Evolutionary conservation across 2,797 vertebrate genomes (phyloP), one percentile per base, ranked within the genome.

Genomic region (Anguilla anguilla): DNA sequence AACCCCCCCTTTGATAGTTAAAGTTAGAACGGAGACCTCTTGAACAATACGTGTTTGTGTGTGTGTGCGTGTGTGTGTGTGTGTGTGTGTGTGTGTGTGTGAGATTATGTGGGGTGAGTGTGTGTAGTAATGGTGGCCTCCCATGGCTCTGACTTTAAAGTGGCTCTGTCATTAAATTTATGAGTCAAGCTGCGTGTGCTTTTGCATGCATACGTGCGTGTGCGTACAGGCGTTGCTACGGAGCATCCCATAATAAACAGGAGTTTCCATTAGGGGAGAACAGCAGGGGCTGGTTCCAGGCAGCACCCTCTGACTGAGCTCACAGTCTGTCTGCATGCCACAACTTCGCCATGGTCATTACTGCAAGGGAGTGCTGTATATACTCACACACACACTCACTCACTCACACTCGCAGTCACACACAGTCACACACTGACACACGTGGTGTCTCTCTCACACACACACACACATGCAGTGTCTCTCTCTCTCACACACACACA

Each of bases 241-340:
- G 11, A 53, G 81, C 81, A 83, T 53, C 81, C 43, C 81, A 83
- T 53, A 83, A 83, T 53, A 83, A 53, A 83, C 46, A 83, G 46
- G n/a, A 17, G 43, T 53, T 83, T 55, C 49, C 82, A 83, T 55
- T 83, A 43, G 57, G 49, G 81, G 81, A 53, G 81, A n/a, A 15
- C 72, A 39, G 72, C 72, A 39, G 72, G 72, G 31, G 72, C 72
- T 77, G 35, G 6, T 35, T 77, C 72, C 72, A 39, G 72, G 72
- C 72, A 77, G 72, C 35, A 77, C 72, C 31, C 31, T 39, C 82
- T 57, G 53, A 31, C 82, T 83, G 49, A 53, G 49, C 53, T 49
- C 49, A 83, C 49, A 1, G 81, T 83, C 82, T 83, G 9, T 1
- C 51, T 83, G 19, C 43, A 77, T 77, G 72, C 35, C 35, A 39